Percentiles rank a stretch among this genome's conserved stretches.
phyloP scores from a whole-genome alignment of 2,888 invertebrate genomes.

The Aradus depressus region DNA sequence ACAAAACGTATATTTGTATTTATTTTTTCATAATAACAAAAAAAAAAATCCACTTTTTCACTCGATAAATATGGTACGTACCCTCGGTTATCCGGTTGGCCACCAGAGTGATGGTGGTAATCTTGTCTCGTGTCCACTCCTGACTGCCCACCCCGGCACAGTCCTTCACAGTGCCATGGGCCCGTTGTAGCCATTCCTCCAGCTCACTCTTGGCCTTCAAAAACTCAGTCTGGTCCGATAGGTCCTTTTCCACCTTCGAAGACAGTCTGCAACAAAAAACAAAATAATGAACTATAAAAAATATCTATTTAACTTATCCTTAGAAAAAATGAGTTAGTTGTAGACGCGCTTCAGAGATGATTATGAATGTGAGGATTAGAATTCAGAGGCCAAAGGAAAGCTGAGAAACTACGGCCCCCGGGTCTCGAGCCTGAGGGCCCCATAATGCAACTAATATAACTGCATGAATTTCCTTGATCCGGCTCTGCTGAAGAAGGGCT shows the following conservation, averaged over 20 bases:
- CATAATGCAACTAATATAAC: no score
- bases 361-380: no score
- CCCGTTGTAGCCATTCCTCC: conserved; percentile 70
- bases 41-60: not conserved
- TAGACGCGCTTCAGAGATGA: no score
- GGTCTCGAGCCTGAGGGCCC: no score
- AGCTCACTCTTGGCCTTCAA: conserved; percentile 73
- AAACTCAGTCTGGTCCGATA: conserved; percentile 85
- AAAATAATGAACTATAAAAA: not conserved
- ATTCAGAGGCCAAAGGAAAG: no score
- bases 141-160: conserved; percentile 73
- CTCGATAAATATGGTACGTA: not conserved
- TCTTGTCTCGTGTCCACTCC: conserved; percentile 61
- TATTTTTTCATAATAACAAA: not conserved
- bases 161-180: conserved; percentile 69
- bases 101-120: conserved; percentile 58
- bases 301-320: no score
- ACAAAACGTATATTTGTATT: not conserved
- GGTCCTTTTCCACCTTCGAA: conserved; percentile 76
- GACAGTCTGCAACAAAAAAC: conserved; percentile 44
- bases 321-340: no score
- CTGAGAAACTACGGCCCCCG: no score
- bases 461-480: no score
- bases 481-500: no score
- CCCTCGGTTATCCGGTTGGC: conserved; percentile 67